Base-by-base conservation (phyloP, 2,888 invertebrate species). In the Tenthredo livida region DNA sequence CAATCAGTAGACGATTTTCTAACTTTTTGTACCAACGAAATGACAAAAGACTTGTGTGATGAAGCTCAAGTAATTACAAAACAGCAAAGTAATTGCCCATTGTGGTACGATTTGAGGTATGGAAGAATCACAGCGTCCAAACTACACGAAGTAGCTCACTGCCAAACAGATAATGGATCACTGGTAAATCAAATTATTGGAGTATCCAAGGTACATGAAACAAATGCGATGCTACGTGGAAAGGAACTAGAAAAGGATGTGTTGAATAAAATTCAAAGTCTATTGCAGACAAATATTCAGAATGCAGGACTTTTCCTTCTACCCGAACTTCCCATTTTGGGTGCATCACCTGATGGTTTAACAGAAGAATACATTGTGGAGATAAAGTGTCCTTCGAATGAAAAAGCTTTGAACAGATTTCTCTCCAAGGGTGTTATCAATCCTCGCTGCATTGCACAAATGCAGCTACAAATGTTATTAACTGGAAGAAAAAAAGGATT, bases 381-480 rank as follows among this genome's bases (percentile, higher is more conserved):
- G 21, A 61, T 85, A n/a, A 84, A 85, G 17, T 84, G 84, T 47
- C 85, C 75, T 37, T 15, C 50, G 12, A 77, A 25, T 17, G 33
- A n/a, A 33, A 84, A 77, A 25, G 40, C 84, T 6, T 40, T 75
- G 17, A 10, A 58, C 1, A 77, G 77, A 21, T 85, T 75, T 58
- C 2, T 85, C 5, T 15, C 40, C 21, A 37, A 85, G 12, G 70
- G 50, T 70, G 43, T 58, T 12, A 47, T 82, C 47, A 78, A 29
- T 29, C 29, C 2, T 29, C 29, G 85, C 17, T 85, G 50, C 37
- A 43, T 70, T 2, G 85, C 82, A 21, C 85, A 86, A 73, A 67
- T 86, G 50, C 82, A 86, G 40, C 50, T 86, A 43, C 86, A 86
- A 65, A 86, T 86, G 86, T 67, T 85, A 25, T 17, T 47, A 10